Conservation (phyloP, 2,113 vertebrate species). For the Clarias magur region DNA sequence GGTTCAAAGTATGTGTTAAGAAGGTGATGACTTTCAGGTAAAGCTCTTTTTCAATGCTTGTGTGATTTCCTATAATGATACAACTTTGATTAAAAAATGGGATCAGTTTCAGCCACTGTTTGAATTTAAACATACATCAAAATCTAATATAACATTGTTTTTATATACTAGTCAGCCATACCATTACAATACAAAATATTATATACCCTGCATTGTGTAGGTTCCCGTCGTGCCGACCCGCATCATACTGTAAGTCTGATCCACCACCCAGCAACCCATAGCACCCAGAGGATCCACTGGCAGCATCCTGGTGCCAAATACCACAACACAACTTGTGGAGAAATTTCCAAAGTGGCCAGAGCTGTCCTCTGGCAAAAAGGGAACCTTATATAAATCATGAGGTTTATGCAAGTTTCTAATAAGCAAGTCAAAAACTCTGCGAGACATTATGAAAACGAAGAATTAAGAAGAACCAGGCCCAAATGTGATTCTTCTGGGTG, state of each 20-base stretch:
- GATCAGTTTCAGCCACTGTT: background rate
- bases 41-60: background rate
- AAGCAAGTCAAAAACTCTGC: background rate
- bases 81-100: background rate
- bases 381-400: background rate
- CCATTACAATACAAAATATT: no score
- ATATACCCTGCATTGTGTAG: no score
- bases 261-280: no score
- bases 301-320: no score
- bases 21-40: background rate
- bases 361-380: no score
- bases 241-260: no score
- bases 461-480: background rate
- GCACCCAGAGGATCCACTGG: no score
- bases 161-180: no score
- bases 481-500: background rate
- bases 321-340: no score
- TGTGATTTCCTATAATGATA: background rate
- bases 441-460: background rate
- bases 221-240: no score
- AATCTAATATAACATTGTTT: background rate
- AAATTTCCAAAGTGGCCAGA: no score
- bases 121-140: background rate
- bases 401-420: background rate
- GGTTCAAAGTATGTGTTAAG: slow-evolving; percentile 3